phyloP scores from a whole-genome alignment of 2,797 vertebrate genomes.

The Scomberomorus guttatus region DNA sequence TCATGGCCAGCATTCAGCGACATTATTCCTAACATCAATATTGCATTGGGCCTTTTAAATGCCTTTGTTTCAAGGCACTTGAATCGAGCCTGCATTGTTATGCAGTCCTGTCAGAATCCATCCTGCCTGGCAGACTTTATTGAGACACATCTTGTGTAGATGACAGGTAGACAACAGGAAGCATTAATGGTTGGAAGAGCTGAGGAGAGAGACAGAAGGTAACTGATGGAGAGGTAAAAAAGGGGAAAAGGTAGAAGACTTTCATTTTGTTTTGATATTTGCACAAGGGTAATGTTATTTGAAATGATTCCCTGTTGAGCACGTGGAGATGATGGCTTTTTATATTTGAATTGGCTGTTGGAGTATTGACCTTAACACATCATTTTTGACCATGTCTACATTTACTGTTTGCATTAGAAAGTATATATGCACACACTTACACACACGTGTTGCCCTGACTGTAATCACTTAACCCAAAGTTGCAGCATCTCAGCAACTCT shows the following conservation, averaged over 20 bases:
- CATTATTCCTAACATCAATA: constrained; percentile 93
- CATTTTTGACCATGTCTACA: constrained; percentile 10
- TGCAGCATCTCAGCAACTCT: background rate
- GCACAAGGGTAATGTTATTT: constrained; percentile 21
- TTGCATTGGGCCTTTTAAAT: constrained; percentile 89
- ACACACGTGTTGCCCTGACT: background rate
- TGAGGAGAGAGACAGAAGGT: constrained; percentile 8
- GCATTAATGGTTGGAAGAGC: constrained; percentile 35
- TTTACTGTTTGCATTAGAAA: constrained; percentile 14
- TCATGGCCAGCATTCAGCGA: constrained; percentile 87
- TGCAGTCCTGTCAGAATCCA: constrained; percentile 76
- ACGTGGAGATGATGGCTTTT: background rate
- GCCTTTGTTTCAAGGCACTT: constrained; percentile 86
- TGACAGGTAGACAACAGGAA: constrained; percentile 51
- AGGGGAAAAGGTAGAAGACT: background rate
- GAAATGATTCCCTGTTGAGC: background rate
- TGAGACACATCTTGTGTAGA: constrained; percentile 33
- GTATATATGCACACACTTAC: background rate
- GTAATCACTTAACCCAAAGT: constrained; percentile 1
- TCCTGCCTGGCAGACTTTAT: constrained; percentile 25
- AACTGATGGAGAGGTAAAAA: constrained; percentile 15
- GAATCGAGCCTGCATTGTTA: constrained; percentile 68
- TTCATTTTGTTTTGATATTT: constrained; percentile 31
- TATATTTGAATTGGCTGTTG: constrained; percentile 1
- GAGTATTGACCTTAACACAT: background rate